Evolutionary conservation across 2,113 vertebrate genomes (phyloP).

Genomic region (Mormoops blainvillei): DNA sequence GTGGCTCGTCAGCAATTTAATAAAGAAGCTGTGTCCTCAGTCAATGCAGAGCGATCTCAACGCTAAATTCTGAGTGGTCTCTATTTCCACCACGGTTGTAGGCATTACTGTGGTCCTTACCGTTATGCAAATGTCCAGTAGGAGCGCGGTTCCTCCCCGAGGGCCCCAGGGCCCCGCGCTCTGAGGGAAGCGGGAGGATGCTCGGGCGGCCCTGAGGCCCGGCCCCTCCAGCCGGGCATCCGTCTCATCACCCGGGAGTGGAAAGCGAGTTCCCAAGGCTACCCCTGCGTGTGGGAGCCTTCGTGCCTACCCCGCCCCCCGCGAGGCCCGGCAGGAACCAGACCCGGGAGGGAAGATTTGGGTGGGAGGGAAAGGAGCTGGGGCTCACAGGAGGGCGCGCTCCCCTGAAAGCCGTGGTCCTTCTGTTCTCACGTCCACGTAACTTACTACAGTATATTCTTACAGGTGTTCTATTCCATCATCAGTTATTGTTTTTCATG

Average conservation of each 20-base stretch:
- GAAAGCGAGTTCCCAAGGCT: background rate
- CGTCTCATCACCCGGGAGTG: background rate
- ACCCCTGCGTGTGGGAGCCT: background rate
- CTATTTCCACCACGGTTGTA: background rate
- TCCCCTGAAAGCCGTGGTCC: background rate
- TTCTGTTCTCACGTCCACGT: too few species aligned
- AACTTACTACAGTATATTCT: background rate
- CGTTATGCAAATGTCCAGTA: background rate
- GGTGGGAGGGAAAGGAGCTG: background rate
- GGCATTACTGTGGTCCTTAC: background rate
- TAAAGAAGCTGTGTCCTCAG: slow-evolving; percentile 52
- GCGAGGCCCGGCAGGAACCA: background rate
- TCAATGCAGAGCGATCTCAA: background rate
- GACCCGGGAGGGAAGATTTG: background rate
- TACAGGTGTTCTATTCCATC: background rate
- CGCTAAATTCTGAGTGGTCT: background rate
- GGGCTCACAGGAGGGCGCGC: too few species aligned
- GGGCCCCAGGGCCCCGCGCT: background rate
- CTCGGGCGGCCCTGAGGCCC: background rate
- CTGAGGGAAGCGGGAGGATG: background rate
- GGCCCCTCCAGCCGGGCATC: background rate
- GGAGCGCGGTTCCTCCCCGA: background rate
- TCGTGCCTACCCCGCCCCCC: background rate
- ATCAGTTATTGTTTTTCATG: background rate
- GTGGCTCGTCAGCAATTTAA: background rate